phyloP scores from a whole-genome alignment of 30 jellyfish, hydroid and myxozoan species.

The Aurelia sp. region DNA sequence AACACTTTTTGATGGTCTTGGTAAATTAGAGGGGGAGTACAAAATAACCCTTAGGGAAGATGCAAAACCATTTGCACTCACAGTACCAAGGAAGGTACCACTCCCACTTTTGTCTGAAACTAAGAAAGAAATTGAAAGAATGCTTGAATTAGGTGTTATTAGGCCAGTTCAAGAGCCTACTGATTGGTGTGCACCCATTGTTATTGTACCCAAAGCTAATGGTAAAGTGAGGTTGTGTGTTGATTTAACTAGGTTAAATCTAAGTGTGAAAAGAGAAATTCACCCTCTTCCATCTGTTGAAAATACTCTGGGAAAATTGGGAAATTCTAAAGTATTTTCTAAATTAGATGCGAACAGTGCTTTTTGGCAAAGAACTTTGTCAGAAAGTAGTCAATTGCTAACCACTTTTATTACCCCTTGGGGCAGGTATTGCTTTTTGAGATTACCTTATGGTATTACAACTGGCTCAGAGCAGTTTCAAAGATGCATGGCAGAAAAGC shows the following conservation, averaged over 20 bases:
- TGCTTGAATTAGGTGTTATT: slow-evolving; percentile 69
- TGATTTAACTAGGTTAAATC: slow-evolving; percentile 60
- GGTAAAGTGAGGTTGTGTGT: slow-evolving; percentile 64
- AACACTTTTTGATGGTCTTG: slow-evolving; percentile 37
- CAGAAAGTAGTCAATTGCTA: slow-evolving; percentile 39
- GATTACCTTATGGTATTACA: slow-evolving; percentile 64
- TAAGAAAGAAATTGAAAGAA: slow-evolving; percentile 51
- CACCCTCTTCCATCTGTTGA: slow-evolving; percentile 59
- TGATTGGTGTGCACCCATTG: slow-evolving; percentile 74
- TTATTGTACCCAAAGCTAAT: slow-evolving; percentile 56
- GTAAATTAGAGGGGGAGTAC: slow-evolving; percentile 44
- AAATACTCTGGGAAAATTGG: not conserved
- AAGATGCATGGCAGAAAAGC: too few relatives aligned
- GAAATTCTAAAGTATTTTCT: slow-evolving; percentile 35
- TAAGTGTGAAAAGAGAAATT: slow-evolving; percentile 45
- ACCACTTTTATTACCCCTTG: slow-evolving; percentile 18
- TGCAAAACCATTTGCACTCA: slow-evolving; percentile 47
- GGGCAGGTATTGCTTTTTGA: slow-evolving; percentile 61
- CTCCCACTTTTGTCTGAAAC: slow-evolving; percentile 44
- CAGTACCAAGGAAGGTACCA: slow-evolving; percentile 58
- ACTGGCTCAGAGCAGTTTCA: slow-evolving; percentile 45
- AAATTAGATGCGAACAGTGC: slow-evolving; percentile 75
- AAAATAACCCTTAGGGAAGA: slow-evolving; percentile 14
- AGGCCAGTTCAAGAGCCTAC: slow-evolving; percentile 64
- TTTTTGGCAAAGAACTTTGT: slow-evolving; percentile 68